Evolutionary conservation across 2,113 vertebrate species (phyloP).

Genomic region (Benitochromis conjunctus): DNA sequence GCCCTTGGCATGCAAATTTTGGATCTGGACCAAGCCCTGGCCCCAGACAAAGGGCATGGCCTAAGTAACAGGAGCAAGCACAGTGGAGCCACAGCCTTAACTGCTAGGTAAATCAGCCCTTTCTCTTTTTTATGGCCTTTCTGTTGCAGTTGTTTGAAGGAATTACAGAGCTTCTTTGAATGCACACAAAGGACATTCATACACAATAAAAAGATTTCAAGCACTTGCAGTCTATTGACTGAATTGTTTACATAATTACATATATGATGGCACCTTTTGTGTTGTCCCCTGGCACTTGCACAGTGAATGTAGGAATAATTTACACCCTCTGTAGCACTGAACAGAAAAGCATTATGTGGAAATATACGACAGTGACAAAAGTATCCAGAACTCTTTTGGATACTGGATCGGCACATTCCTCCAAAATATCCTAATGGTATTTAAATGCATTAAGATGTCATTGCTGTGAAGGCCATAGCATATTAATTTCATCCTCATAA

Average conservation of each 20-base stretch:
- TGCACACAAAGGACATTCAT: constrained; percentile 60
- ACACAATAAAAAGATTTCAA: constrained; percentile 4
- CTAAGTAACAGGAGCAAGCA: constrained; percentile 73
- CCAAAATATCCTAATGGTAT: not conserved
- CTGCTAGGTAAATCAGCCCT: constrained; percentile 74
- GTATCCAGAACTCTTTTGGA: not conserved
- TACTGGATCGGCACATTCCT: not conserved
- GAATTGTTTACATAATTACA: not conserved
- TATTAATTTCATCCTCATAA: not conserved
- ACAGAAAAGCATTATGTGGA: not conserved
- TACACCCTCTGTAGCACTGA: not conserved
- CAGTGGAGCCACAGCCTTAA: constrained; percentile 66
- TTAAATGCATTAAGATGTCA: not conserved
- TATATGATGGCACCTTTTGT: constrained; percentile 15
- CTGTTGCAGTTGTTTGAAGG: constrained; percentile 46
- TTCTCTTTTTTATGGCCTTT: constrained; percentile 25
- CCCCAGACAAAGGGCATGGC: constrained; percentile 58
- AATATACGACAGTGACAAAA: not conserved
- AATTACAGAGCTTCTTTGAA: constrained; percentile 34
- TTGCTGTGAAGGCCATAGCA: not conserved
- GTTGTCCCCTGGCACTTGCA: not conserved
- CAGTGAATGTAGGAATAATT: not conserved
- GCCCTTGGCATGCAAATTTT: constrained; percentile 76
- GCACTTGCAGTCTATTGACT: constrained; percentile 32
- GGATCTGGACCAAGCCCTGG: constrained; percentile 46